Base-by-base conservation (phyloP, 2,797 vertebrate species). In the Taenioides sp. region DNA sequence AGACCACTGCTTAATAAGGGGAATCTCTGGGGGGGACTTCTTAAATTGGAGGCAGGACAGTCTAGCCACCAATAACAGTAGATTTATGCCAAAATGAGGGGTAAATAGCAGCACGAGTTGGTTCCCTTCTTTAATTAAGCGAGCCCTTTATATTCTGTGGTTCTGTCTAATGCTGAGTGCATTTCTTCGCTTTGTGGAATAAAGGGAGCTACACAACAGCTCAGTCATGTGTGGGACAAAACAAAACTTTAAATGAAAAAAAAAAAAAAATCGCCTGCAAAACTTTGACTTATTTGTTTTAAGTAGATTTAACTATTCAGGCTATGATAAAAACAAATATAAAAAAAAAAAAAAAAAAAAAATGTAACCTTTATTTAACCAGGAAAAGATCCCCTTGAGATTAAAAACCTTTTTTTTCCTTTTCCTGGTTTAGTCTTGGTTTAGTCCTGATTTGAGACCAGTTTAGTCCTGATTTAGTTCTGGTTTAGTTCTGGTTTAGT, bases 31-130 rank as follows among this genome's bases (percentile, higher is more conserved):
- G 90, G 83, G 91, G 90, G 84, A 27, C 80, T 71, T 84, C 78
- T 80, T 88, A 90, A 91, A 90, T 91, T 91, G 87, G 85, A 67
- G 78, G 70, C 80, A 87, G 83, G 81, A 89, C 80, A 63, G 89
- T 89, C 90, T 92, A 87, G 5, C 80, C 74, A 89, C 83, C 90
- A 70, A 88, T 92, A 92, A 93, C 89, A 78, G 77, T 81, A 92
- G 90, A 93, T 93, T 93, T 92, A 93, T 91, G 88, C 90, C 88
- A 90, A 84, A 90, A 90, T 88, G 83, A 86, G 74, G 80, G 86
- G 84, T 88, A 90, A 92, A 88, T 90, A 90, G 91, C 85, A 84
- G 79, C 81, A 77, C 76, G 79, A 80, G 77, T 86, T 87, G 82
- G 87, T 86, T 76, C 73, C 73, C 64, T 84, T 76, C 89, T 89